Evolutionary conservation across 30 jellyfish, hydroid and myxozoan species (phyloP), one percentile per base, ranked within the genome.

Genomic region (Mastigias papua): DNA sequence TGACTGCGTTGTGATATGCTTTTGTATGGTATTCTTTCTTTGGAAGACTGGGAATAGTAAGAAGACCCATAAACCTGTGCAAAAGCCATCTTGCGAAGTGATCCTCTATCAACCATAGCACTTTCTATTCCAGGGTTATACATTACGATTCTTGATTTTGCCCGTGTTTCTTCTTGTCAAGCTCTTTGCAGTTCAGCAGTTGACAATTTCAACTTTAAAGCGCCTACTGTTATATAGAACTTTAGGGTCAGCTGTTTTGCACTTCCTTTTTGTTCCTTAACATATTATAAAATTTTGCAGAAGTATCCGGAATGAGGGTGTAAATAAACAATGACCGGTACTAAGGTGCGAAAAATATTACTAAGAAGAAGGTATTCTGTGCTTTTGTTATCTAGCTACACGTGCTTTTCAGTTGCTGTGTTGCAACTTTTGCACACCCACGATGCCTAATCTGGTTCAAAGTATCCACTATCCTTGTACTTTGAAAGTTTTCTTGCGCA

Each of bases 31-130:
- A 66, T 10, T 66, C 92, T 66, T 22, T 82, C 92, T 69, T 67
- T 82, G 0, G 73, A 48, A 8, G 65, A 27, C 35, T 64, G 78
- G 6, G 73, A 46, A 51, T 67, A 48, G 69, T 54, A 82, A 0
- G 92, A 27, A 1, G 91, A 21, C 54, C 82, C 82, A 51, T 37
- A 82, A 20, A 51, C 67, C 58, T 82, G 92, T 27, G 84, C 66
- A 31, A 82, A 57, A 11, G 92, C 92, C 84, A 82, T 25, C 20
- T 82, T 82, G 54, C 90, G 81, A n/a, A 67, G n/a, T 29, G 92
- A 66, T 57, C 49, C 92, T 82, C 92, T 32, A n/a, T 68, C 82
- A 30, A 65, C 28, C 70, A 27, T 19, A 15, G 84, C 22, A 50
- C 46, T 69, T 8, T 82, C 92, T 34, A 26, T 3, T 34, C 64